Percentiles rank a stretch among this genome's conserved stretches.
Conservation (phyloP, 2,113 vertebrate genomes). For the Bostrychus sinensis region DNA sequence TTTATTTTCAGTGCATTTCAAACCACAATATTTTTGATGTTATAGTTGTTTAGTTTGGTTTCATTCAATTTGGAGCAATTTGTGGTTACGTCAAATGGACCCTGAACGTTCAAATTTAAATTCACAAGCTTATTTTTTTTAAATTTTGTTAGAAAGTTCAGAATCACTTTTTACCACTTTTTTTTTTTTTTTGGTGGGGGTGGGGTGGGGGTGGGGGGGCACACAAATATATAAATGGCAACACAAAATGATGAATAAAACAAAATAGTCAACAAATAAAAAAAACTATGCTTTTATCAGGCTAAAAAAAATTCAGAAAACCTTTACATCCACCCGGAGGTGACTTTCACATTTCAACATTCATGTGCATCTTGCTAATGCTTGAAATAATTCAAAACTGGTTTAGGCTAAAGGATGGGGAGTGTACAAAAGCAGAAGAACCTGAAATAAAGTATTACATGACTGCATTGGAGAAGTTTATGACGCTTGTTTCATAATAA, state of each 20-base stretch:
- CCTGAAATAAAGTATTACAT: constrained; percentile 33
- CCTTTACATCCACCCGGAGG: constrained; percentile 43
- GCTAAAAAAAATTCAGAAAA: constrained; percentile 67
- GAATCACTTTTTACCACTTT: constrained; percentile 8
- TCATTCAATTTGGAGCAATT: constrained; percentile 30
- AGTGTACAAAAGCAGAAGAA: constrained; percentile 54
- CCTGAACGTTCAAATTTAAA: constrained; percentile 44
- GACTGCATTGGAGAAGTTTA: constrained; percentile 36
- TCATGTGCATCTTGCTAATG: constrained; percentile 60
- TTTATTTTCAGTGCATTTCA: constrained; percentile 57
- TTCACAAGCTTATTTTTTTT: constrained; percentile 19
- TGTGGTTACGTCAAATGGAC: constrained; percentile 48
- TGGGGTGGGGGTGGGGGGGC: too few species aligned
- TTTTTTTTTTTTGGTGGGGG: constrained; percentile 4
- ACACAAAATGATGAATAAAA: constrained; percentile 45
- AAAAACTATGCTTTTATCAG: constrained; percentile 19
- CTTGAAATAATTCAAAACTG: constrained; percentile 37
- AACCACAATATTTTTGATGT: constrained; percentile 36
- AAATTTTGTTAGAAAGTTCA: constrained; percentile 11
- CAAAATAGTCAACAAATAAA: constrained; percentile 23
- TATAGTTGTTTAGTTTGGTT: constrained; percentile 41
- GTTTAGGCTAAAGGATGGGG: constrained; percentile 30
- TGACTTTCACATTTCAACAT: constrained; percentile 67
- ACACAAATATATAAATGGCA: constrained; percentile 53
- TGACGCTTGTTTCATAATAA: constrained; percentile 23